These are phyloP conservation scores for Capreolus pygargus DNA, from an alignment of 2,113 vertebrate genomes.

Conservation along the genomic window DNA sequence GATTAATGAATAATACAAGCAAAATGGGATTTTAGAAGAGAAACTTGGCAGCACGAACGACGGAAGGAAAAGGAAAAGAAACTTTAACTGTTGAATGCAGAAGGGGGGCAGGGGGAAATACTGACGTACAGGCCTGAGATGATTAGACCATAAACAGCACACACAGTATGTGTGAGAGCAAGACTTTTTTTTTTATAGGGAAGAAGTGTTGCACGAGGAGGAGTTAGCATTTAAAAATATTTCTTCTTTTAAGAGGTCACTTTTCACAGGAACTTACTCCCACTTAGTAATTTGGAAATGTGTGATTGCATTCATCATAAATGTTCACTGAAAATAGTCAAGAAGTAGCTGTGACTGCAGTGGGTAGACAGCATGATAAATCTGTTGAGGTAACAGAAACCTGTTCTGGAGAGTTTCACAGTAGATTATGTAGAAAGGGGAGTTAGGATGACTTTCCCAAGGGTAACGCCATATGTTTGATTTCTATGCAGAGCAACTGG, in stretches of 20 bases:
- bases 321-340: conserved; percentile 51
- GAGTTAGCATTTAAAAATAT: conserved; percentile 61
- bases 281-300: conserved; percentile 60
- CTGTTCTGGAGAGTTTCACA: conserved; percentile 26
- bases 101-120: not conserved
- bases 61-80: not conserved
- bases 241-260: conserved; percentile 53
- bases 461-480: not conserved
- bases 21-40: conserved; percentile 8
- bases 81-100: not conserved
- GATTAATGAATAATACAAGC: not conserved
- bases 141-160: not conserved
- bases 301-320: conserved; percentile 11
- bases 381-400: not conserved
- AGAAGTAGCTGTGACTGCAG: not conserved
- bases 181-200: not conserved
- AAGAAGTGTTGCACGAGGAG: conserved; percentile 42
- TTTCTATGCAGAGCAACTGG: not conserved
- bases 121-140: not conserved
- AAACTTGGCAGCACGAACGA: not conserved
- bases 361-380: not conserved
- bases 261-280: conserved; percentile 56
- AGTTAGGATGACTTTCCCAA: not conserved
- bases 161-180: not conserved
- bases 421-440: not conserved